Evolutionary conservation across 2,888 invertebrate species (phyloP).

Genomic region (Diarsia brunnea): DNA sequence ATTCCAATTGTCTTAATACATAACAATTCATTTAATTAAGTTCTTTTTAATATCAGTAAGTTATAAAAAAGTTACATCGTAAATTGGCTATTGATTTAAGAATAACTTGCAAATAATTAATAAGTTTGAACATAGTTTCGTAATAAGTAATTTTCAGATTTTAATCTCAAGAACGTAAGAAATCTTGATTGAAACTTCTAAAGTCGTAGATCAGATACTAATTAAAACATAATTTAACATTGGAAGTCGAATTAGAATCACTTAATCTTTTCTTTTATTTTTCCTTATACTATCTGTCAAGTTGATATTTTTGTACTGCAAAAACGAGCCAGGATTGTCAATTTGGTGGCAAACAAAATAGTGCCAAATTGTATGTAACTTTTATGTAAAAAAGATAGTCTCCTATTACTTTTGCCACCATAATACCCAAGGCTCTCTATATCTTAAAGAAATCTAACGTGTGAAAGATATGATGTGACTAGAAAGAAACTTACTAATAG

Average conservation of each 20-base stretch:
- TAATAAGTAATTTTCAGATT: neutral
- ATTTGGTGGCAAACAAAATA: no score
- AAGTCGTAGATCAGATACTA: neutral
- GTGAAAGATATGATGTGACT: neutral
- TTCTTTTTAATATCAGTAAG: neutral
- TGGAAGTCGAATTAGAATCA: neutral
- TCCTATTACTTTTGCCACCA: neutral
- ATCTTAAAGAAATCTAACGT: neutral
- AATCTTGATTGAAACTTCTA: neutral
- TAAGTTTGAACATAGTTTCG: slow-evolving; percentile 3
- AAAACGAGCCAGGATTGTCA: no score
- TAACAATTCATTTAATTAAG: neutral
- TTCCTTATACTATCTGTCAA: no score
- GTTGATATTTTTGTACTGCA: no score
- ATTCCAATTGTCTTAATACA: neutral
- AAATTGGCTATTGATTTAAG: neutral
- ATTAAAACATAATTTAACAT: neutral
- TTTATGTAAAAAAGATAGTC: neutral
- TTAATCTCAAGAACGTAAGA: no score
- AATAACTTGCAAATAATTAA: neutral
- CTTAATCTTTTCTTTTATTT: neutral
- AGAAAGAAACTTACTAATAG: neutral
- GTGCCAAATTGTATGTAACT: neutral
- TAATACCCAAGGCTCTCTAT: no score
- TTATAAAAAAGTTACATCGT: neutral